phyloP scores from a whole-genome alignment of 2,888 invertebrate species.

The Perdita meconis region DNA sequence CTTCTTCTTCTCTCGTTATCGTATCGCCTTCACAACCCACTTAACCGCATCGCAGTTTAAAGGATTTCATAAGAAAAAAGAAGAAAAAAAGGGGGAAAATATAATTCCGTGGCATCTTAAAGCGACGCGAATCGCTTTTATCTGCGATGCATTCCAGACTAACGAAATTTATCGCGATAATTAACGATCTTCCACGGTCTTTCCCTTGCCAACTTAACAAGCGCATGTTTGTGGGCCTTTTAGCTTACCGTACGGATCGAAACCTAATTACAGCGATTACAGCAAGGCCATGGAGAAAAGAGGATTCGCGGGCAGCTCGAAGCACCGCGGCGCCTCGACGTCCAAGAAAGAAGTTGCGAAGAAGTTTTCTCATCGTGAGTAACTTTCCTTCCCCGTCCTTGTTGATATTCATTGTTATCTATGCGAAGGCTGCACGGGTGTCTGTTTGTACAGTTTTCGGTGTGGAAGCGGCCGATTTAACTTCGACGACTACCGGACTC shows the following conservation, averaged over 20 bases:
- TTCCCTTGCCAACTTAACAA: conserved; percentile 32
- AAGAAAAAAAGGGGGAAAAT: too few species aligned
- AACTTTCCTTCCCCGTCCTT: not conserved
- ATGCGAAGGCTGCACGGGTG: too few species aligned
- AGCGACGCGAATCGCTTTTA: too few species aligned
- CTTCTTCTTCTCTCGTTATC: too few species aligned
- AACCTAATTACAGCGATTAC: conserved; percentile 86
- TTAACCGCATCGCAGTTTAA: too few species aligned
- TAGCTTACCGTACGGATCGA: conserved; percentile 88
- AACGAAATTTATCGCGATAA: not conserved
- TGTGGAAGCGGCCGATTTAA: conserved; percentile 90
- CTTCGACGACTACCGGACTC: conserved; percentile 91
- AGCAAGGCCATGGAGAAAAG: conserved; percentile 84
- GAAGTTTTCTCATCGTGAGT: conserved; percentile 82
- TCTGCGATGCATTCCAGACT: not conserved
- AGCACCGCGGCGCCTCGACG: conserved; percentile 79
- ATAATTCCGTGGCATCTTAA: too few species aligned
- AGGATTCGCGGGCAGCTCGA: conserved; percentile 75
- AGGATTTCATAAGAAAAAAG: too few species aligned
- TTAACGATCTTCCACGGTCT: conserved; percentile 18
- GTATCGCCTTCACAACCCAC: too few species aligned
- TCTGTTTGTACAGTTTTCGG: conserved; percentile 86
- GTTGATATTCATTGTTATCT: not conserved
- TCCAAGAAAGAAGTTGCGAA: conserved; percentile 81
- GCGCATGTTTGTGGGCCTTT: conserved; percentile 49